phyloP scores from a whole-genome alignment of 23 tunicate genomes.

The Trididemnum miniatum region DNA sequence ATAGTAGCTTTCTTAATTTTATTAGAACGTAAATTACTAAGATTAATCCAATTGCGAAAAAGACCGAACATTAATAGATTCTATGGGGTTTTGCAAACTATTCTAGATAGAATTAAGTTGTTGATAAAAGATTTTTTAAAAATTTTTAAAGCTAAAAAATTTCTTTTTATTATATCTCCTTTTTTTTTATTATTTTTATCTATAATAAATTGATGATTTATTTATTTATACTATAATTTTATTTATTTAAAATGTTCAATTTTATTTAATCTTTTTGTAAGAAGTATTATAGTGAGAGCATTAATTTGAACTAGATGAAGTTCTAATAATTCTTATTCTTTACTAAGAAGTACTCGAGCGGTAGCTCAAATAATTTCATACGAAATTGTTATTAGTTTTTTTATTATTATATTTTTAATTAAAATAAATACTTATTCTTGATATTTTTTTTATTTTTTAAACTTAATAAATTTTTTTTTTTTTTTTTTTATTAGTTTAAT shows the following conservation, averaged over 20 bases:
- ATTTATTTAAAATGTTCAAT: not conserved
- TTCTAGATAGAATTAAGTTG: slow-evolving; percentile 16
- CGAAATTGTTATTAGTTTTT: slow-evolving; percentile 19
- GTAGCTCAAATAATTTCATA: slow-evolving; percentile 40
- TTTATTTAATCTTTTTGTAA: not conserved
- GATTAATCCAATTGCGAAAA: slow-evolving; percentile 13
- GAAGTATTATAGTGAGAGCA: not conserved
- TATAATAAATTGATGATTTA: not conserved
- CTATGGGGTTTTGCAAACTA: not conserved
- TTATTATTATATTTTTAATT: not conserved
- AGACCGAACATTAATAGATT: slow-evolving; percentile 2
- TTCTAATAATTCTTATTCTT: slow-evolving; percentile 13
- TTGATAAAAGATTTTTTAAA: not conserved
- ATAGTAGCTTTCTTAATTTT: slow-evolving; percentile 22
- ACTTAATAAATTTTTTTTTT: not conserved
- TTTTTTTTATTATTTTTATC: not conserved
- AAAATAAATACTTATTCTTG: not conserved
- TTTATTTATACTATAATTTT: not conserved
- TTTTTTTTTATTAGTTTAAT: not conserved
- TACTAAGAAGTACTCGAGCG: slow-evolving; percentile 16
- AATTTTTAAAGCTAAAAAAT: not conserved
- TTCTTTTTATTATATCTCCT: not conserved
- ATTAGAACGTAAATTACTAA: slow-evolving; percentile 22
- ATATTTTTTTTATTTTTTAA: not conserved
- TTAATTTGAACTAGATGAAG: slow-evolving; percentile 28